Evolutionary conservation across 2,888 invertebrate species (phyloP), one percentile per base, ranked within the genome.

Genomic region (Temnothorax rugatulus): DNA sequence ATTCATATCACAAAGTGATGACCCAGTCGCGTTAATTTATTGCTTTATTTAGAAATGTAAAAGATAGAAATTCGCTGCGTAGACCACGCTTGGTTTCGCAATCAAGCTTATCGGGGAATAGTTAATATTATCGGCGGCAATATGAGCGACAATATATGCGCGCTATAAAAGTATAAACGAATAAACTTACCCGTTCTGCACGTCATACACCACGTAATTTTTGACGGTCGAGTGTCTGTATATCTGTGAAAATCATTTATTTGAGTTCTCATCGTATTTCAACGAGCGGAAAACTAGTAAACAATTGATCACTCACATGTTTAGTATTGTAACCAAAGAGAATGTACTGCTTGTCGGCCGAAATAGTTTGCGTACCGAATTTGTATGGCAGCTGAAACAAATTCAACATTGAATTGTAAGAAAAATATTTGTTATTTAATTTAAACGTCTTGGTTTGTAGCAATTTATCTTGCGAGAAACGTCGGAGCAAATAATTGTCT

Each of bases 221-320:
- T 96, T 96, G 21, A 96, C 95, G 18, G 95, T 95, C 2, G 97
- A 97, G 93, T 97, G 96, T 57, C 97, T 95, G 92, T 96, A 97
- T 34, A 96, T 95, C 97, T 97, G 95, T 86, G 90, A 91, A 87
- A 94, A 21, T 93, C 13, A 44, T 57, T 71, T 47, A n/a, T n/a
- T 57, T 68, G 15, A 68, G 1, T 52, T 52, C 2, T 38, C 38
- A n/a, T 38, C 4, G 3, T 29, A 57, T 47, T 34, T 68, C 47
- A 21, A 9, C 52, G 15, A 76, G 9, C 15, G 2, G 34, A 66
- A 41, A 52, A 11, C 15, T 61, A 57, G 25, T 69, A 77, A 77
- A 18, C 9, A 21, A 25, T 52, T 69, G 18, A 38, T 18, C 50
- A 87, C 90, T 89, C 25, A 90, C 90, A 0, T 4, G n/a, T 5